Base-by-base conservation (phyloP, 2,797 vertebrate genomes). In the Coluber constrictor region DNA sequence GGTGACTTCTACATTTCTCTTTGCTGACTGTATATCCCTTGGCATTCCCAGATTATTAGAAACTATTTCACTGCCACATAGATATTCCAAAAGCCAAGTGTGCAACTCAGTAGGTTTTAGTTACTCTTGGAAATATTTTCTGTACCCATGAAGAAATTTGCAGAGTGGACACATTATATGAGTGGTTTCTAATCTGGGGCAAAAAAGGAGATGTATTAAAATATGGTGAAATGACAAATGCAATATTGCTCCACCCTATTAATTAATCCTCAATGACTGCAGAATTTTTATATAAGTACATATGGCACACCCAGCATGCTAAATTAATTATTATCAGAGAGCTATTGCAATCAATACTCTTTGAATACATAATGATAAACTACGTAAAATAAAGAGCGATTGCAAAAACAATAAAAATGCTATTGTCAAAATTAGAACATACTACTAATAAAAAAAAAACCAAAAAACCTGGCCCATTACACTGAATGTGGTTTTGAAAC, bases 351-450 rank as follows among this genome's bases (percentile, higher is more conserved):
- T 98, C 97, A 83, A 98, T 98, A 96, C 95, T 96, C 97, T 98
- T 97, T 98, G 92, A 98, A 98, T 98, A 98, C 94, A 97, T 97
- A 98, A 98, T 97, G 96, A 97, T 97, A 97, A 97, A 96, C 96
- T 97, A 96, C 94, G 97, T 98, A 97, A 98, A 98, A 97, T 97
- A 97, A 97, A 97, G 91, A 94, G 96, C 97, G 97, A 96, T 97
- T 97, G 96, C 95, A 97, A 95, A 95, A 96, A 96, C 94, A 94
- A 97, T 96, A 96, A 96, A 96, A 96, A 96, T 90, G 15, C 93
- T 93, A 94, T 95, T 56, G 88, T 95, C 94, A 94, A 96, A 97
- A 94, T 92, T 94, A 60, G 92, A 96, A 92, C 93, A 94, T 94
- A 70, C 94, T 96, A 97, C 43, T 83, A 91, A 95, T 96, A 96